phyloP scores from a whole-genome alignment of 2,888 invertebrate genomes.

The Heliconius charithonia region DNA sequence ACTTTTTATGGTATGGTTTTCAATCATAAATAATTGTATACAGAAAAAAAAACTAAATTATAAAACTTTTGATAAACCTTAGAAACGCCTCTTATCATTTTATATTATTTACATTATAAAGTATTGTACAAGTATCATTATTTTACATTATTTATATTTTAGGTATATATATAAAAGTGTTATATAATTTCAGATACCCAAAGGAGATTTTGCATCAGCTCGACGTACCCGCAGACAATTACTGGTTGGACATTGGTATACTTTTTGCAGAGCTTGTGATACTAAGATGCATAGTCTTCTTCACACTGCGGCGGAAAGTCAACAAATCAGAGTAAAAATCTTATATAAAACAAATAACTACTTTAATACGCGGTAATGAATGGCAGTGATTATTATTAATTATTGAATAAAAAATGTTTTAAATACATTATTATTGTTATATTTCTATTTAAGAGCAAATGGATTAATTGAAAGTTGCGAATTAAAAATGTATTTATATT shows the following conservation, averaged over 20 bases:
- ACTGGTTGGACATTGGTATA: slow-evolving; percentile 87
- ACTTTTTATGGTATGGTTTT: no score
- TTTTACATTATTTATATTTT: no score
- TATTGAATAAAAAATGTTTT: background rate
- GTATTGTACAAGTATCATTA: no score
- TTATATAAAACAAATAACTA: background rate
- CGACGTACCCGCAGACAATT: slow-evolving; percentile 86
- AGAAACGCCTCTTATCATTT: no score
- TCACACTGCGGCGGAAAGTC: slow-evolving; percentile 85
- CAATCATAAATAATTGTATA: no score
- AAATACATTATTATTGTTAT: background rate
- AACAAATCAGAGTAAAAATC: slow-evolving; percentile 51
- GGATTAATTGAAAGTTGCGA: background rate
- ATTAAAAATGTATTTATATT: background rate
- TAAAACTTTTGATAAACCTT: no score
- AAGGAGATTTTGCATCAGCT: slow-evolving; percentile 87
- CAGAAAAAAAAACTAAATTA: no score
- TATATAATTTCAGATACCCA: slow-evolving; percentile 79
- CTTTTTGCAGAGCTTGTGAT: slow-evolving; percentile 85
- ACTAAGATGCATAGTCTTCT: slow-evolving; percentile 87
- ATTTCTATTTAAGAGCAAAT: background rate
- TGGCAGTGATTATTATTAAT: slow-evolving; percentile 20
- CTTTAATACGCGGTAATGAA: background rate
- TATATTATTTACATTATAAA: no score
- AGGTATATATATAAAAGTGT: no score